Evolutionary conservation across 1,140 invertebrate species (phyloP), one percentile per base, ranked within the genome.

Genomic region (Leptinotarsa undecemlineata): DNA sequence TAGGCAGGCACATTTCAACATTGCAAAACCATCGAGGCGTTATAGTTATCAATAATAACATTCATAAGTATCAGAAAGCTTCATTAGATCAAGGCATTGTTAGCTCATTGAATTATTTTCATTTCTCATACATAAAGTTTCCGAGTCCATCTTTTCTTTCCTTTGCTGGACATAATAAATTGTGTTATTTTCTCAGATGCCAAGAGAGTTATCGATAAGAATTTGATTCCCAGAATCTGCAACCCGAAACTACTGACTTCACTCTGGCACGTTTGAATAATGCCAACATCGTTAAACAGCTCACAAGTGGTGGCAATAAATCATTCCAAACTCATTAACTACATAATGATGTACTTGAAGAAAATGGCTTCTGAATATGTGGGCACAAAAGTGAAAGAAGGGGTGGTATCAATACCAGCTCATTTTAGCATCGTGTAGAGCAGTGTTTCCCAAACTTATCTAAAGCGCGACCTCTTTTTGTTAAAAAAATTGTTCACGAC

Each of bases 361-460:
- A 13, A 68, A 42, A 71, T 21, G 20, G 73, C 71, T 17, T 47
- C 15, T 21, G 62, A 72, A 11, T 77, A 68, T 57, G 61, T 74
- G 21, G 70, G 57, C 19, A 48, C 4, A 20, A 21, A 61, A 68
- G 48, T 77, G 23, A 73, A 48, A 48, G 70, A 77, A 17, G 76
- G 66, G 2, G 76, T 75, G 13, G 72, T 77, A 47, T 74, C 76
- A 62, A 61, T 77, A 11, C 76, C 73, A 6, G 76, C 73, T 3
- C 21, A 74, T 20, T 77, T 77, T 33, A 77, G 73, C 20, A 77
- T 68, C 51, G 64, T 70, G 6, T 73, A 77, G 64, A 72, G 73
- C 33, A 23, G 21, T 23, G 21, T 23, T 23, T 23, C 21, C 21
- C 21, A 23, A 23, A 23, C 21, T 23, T 21, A 2, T 23, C 21